Conservation (phyloP, 2,888 invertebrate species). For the Eumerus sabulonum region DNA sequence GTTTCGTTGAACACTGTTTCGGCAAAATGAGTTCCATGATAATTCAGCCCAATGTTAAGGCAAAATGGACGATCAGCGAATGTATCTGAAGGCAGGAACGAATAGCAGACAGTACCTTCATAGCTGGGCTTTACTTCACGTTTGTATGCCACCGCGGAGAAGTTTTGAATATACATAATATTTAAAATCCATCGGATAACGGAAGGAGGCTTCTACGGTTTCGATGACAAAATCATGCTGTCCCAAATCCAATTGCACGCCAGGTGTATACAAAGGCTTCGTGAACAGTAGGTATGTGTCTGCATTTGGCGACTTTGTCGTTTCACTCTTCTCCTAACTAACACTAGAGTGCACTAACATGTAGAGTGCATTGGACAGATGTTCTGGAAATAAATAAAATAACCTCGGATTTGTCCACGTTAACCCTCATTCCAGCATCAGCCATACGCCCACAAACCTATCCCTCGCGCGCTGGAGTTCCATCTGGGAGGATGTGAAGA, state of each 20-base stretch:
- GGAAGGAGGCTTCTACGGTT: conserved; percentile 97
- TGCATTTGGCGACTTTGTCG: conserved; percentile 91
- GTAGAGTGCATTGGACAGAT: too few species aligned
- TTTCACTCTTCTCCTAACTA: conserved; percentile 81
- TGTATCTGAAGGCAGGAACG: conserved; percentile 96
- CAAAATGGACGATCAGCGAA: conserved; percentile 98
- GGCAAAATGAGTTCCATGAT: conserved; percentile 84
- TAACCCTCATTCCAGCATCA: too few species aligned
- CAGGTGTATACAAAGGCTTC: conserved; percentile 84
- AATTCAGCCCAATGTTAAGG: conserved; percentile 93
- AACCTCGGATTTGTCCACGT: too few species aligned
- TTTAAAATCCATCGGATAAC: conserved; percentile 99
- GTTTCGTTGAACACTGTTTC: conserved; percentile 99
- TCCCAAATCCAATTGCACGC: conserved; percentile 90
- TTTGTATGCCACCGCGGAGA: conserved; percentile 93
- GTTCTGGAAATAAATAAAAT: too few species aligned
- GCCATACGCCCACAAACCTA: too few species aligned
- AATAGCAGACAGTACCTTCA: conserved; percentile 97
- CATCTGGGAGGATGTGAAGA: too few species aligned
- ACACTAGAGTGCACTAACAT: too few species aligned
- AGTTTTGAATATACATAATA: conserved; percentile 99
- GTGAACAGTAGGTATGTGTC: conserved; percentile 95
- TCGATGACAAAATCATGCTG: conserved; percentile 94
- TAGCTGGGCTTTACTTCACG: conserved; percentile 92
- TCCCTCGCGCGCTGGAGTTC: too few species aligned